Evolutionary conservation across 2,888 invertebrate genomes (phyloP), one percentile per base, ranked within the genome.

Genomic region (Epinotia ramella): DNA sequence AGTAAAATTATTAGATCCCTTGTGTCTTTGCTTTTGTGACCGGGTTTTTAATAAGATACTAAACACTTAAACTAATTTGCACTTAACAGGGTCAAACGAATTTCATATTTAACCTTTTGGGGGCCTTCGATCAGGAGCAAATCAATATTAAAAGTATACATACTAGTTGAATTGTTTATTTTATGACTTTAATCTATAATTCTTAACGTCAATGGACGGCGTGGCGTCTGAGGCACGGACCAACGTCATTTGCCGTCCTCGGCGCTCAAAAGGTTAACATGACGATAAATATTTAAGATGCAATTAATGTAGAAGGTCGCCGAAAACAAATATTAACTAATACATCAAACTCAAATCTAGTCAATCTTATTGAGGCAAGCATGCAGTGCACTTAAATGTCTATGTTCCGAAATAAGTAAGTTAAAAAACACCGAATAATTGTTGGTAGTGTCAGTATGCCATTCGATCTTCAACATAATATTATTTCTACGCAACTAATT

Each of bases 351-450:
- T 40, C 40, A 46, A 69, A 46, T 59, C 46, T 70, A 70, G 18
- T 70, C 49, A 33, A 24, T 53, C 49, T 18, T 16, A 62, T 62
- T 16, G 7, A 62, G 62, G 62, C 70, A 53, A 53, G 70, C 70
- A 71, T 71, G 70, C 70, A 62, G 59, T 33, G 70, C 60, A 20
- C 20, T 49, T 46, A 59, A 59, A 46, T 59, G 18, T 66, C 12
- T 28, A 20, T n/a, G 28, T 4, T 69, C 11, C 28, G 20, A 60
- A 46, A 13, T 69, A 60, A 1, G 57, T 28, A 53, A 24, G 9
- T 46, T 46, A 46, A 59, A 46, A n/a, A 24, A 44, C 20, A n/a
- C 11, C 12, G 6, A 60, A 16, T 59, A 3, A 46, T 69, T 60
- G 46, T 60, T 28, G 69, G 60, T 46, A 59, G 20, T 57, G 59